Evolutionary conservation across 2,888 invertebrate species (phyloP).

Genomic region (Acanthopleura granulata): DNA sequence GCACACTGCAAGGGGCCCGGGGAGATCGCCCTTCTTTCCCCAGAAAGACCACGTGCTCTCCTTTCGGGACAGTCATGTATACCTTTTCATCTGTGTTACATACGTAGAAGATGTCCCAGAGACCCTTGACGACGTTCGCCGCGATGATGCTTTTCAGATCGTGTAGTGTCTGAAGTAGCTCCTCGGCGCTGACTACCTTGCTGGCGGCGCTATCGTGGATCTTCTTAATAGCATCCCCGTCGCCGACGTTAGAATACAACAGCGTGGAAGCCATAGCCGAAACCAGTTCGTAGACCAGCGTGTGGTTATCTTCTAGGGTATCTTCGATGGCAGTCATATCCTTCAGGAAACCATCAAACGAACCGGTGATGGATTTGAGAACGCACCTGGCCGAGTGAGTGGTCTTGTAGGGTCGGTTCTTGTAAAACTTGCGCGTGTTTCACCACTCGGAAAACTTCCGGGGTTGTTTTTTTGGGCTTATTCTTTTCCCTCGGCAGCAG

Average conservation of each 20-base stretch:
- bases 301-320: neutral
- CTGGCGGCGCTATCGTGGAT: neutral
- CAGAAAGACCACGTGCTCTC: neutral
- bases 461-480: neutral
- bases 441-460: neutral
- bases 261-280: neutral
- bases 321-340: neutral
- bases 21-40: neutral
- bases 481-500: neutral
- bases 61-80: neutral
- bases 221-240: neutral
- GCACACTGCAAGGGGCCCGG: neutral
- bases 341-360: neutral
- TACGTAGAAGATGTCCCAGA: neutral
- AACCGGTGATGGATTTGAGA: neutral
- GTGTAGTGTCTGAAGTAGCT: neutral
- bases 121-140: neutral
- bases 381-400: neutral
- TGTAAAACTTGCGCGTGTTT: neutral
- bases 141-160: neutral
- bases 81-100: neutral
- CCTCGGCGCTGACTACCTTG: neutral
- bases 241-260: neutral
- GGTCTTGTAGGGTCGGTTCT: neutral
- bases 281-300: neutral